Base-by-base conservation (phyloP, 1,140 invertebrate species). In the Galleria mellonella region DNA sequence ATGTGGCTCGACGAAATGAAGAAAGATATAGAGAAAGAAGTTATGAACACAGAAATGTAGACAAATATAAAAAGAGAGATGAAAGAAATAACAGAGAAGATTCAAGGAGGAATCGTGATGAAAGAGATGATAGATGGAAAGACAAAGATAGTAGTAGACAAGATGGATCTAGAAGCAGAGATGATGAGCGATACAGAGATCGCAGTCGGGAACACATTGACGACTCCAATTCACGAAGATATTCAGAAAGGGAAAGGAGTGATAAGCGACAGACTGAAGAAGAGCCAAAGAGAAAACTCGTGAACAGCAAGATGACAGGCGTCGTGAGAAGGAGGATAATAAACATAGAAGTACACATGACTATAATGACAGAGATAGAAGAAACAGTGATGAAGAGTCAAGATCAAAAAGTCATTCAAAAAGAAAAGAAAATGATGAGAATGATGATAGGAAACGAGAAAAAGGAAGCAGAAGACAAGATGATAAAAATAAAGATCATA, bases 21-120 rank as follows among this genome's bases (percentile, higher is more conserved):
- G 29, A 42, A 8, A 42, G 39, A 5, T 42, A n/a, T 32, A 29
- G 43, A 17, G 32, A 58, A 6, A 57, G 48, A 39, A 47, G 40
- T 39, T 43, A 36, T 29, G 47, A 50, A 15, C 27, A 38, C 6
- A 66, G 46, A 48, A 55, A 54, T 37, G 51, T 15, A 23, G 17
- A 23, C 6, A 23, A 23, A 2, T 6, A 23, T 23, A 23, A 6
- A 6, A 23, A 6, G 17, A 51, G 42, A 29, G 48, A 61, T 57
- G 46, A 58, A 41, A 33, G 56, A 31, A 39, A 39, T 28, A 51
- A 39, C 41, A 36, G 47, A 12, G 45, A 38, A 11, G 36, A 43
- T 15, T 33, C 30, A 36, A 32, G 48, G 14, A 30, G 40, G n/a
- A 9, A 38, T 14, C 27, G 33, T 6, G 46, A 49, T 36, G 49